Evolutionary conservation across 2,888 invertebrate species (phyloP).

Genomic region (Colostygia pectinataria): DNA sequence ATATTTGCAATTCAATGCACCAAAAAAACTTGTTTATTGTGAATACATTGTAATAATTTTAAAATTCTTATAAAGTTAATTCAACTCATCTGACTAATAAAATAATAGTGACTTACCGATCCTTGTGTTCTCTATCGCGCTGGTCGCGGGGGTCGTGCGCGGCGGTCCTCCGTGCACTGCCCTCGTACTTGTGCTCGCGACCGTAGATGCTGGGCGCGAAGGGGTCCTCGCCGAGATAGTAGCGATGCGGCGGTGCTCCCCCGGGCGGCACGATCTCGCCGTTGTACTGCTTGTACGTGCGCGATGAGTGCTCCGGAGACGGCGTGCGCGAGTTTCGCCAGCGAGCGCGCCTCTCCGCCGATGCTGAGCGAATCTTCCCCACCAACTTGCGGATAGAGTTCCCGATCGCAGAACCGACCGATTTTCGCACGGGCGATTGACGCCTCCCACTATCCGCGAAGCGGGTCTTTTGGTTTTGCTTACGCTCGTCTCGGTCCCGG

Average conservation of each 20-base stretch:
- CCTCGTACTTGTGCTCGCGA: conserved; percentile 92
- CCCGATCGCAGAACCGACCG: conserved; percentile 86
- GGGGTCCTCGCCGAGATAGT: conserved; percentile 94
- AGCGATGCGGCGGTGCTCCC: conserved; percentile 86
- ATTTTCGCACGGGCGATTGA: conserved; percentile 71
- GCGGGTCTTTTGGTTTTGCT: conserved; percentile 87
- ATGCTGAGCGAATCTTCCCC: conserved; percentile 90
- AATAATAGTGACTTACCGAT: conserved; percentile 65
- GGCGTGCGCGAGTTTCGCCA: conserved; percentile 83
- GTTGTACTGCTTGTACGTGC: conserved; percentile 78
- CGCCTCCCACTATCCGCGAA: conserved; percentile 81
- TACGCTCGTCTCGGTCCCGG: conserved; percentile 79
- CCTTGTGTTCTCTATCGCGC: conserved; percentile 61
- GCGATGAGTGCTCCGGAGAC: conserved; percentile 83
- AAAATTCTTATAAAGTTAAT: too few relatives aligned
- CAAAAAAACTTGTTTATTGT: too few relatives aligned
- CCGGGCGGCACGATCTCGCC: conserved; percentile 76
- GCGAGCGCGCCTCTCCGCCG: conserved; percentile 85
- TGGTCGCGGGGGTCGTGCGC: conserved; percentile 69
- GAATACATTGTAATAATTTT: too few relatives aligned
- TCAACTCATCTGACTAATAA: too few relatives aligned
- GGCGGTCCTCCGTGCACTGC: conserved; percentile 80
- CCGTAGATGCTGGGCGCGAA: conserved; percentile 93
- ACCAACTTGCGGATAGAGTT: conserved; percentile 92
- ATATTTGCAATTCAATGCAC: too few relatives aligned